Evolutionary conservation across 2,888 invertebrate genomes (phyloP).

Genomic region (Mechanitis mazaeus): DNA sequence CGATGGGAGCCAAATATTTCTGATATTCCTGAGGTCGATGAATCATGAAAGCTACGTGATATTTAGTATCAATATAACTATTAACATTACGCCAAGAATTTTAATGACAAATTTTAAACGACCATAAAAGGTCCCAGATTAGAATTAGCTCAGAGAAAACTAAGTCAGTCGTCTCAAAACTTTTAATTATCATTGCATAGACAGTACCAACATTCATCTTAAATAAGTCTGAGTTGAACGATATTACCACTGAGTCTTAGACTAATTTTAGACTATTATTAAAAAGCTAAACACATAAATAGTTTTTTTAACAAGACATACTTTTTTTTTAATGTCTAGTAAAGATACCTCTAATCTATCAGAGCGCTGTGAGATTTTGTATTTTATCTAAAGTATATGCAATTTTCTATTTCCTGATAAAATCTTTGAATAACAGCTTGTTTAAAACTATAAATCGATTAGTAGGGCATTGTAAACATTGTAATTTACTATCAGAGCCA

Average conservation of each 20-base stretch:
- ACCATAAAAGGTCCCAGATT: constrained; percentile 7
- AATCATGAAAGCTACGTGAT: constrained; percentile 28
- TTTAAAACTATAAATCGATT: not conserved
- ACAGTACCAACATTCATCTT: no score
- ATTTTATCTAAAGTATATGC: no score
- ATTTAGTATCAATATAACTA: constrained; percentile 32
- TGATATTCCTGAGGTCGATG: constrained; percentile 33
- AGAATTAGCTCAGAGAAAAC: constrained; percentile 11
- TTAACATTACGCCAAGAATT: constrained; percentile 28
- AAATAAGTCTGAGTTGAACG: no score
- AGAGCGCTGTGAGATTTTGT: not conserved
- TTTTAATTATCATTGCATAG: no score
- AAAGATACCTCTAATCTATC: not conserved
- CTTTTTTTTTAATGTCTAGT: no score
- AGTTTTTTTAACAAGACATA: no score
- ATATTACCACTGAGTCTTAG: no score
- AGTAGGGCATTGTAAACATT: not conserved
- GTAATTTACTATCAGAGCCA: not conserved
- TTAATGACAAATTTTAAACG: constrained; percentile 36
- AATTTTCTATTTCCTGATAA: not conserved
- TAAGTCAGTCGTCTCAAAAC: not conserved
- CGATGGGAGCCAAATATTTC: no score
- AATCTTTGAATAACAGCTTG: not conserved
- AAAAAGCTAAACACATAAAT: no score
- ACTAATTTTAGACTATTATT: no score